Evolutionary conservation across 2,113 vertebrate genomes (phyloP), one percentile per base, ranked within the genome.

Genomic region (Xenus cinereus): DNA sequence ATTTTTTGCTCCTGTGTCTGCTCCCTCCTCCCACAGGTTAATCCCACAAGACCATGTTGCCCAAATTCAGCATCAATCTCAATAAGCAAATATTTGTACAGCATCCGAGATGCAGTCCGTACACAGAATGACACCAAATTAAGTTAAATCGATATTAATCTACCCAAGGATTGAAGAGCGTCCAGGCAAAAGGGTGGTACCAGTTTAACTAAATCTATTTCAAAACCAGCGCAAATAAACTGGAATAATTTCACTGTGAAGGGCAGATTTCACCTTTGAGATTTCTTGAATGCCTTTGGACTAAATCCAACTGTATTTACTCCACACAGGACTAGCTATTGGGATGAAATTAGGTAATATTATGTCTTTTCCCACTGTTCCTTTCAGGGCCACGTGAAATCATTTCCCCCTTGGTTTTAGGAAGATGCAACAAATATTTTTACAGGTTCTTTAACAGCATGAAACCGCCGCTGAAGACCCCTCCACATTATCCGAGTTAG

Each of bases 21-120:
- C 71, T 57, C 16, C 23, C 27, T 11, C 43, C 43, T 80, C 72
- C 53, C 33, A 30, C 4, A 54, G 56, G 41, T 90, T 76, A 90
- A 87, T 90, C 91, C 90, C 63, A 53, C 60, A 69, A 51, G 37
- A 50, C 10, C 4, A 3, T 39, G 26, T 66, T 84, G 57, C 45
- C 76, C 2, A 2, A 88, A 94, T 84, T 78, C 67, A 51, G 73
- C 76, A 84, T 45, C 62, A 45, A 60, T 93, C 88, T 94, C 62
- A 78, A 56, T n/a, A 84, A 56, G 57, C 69, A 96, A 95, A 94
- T 95, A 94, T 92, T 90, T 93, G 77, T 46, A 62, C 75, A 81
- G 64, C 48, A 72, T 84, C 66, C 2, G 4, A 76, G 80, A 51
- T 78, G 66, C 69, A 79, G 77, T 60, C 73, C 62, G 64, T 62